Percentiles rank a stretch among this genome's conserved stretches.
Conservation (phyloP, 2,113 vertebrate species). For the Cyrtonyx montezumae region DNA sequence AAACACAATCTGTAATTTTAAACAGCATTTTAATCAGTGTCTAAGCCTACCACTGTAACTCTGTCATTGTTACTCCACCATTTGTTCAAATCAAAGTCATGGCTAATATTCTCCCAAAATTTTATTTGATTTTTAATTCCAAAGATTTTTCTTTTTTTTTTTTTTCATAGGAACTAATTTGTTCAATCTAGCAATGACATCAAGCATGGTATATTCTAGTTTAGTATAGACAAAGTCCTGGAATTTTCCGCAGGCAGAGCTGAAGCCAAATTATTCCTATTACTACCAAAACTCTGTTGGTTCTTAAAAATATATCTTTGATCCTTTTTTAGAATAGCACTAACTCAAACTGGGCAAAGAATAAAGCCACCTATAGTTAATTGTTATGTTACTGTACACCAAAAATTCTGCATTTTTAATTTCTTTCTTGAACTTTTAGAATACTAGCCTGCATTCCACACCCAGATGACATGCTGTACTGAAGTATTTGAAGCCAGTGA, state of each 20-base stretch:
- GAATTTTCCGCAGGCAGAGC: not conserved
- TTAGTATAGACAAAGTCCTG: not conserved
- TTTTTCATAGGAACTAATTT: not conserved
- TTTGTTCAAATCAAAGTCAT: not conserved
- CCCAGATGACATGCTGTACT: not conserved
- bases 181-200: not conserved
- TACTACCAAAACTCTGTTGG: not conserved
- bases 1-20: not conserved
- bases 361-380: not conserved
- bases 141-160: not conserved
- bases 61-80: not conserved
- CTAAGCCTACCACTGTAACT: not conserved
- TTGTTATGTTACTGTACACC: not conserved
- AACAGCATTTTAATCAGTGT: not conserved
- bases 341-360: not conserved
- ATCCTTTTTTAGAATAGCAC: not conserved
- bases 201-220: not conserved
- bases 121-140: not conserved
- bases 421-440: not conserved
- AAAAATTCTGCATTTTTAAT: not conserved
- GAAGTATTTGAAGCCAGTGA: not conserved
- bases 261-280: not conserved
- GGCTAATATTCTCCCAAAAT: not conserved
- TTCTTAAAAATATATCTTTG: not conserved
- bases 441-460: not conserved